Percentiles rank a stretch among this genome's conserved stretches.
Conservation (phyloP, 2,113 vertebrate genomes). For the Chaetops frenatus region DNA sequence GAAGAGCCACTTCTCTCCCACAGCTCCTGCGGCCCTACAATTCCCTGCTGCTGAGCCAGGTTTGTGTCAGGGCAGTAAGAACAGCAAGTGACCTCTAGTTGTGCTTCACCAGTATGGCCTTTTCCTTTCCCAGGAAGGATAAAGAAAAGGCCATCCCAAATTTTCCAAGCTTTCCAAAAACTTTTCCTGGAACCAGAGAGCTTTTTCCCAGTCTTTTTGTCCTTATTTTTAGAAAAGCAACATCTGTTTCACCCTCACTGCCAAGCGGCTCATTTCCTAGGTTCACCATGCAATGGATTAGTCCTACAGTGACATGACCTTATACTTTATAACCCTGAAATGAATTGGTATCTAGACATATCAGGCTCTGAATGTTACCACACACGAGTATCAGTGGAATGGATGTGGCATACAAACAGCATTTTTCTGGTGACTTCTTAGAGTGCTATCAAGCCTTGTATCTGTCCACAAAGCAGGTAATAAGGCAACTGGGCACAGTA, state of each 20-base stretch:
- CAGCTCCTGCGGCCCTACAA: not conserved
- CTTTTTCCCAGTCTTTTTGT: not conserved
- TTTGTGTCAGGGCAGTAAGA: not conserved
- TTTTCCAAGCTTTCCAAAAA: not conserved
- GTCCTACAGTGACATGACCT: not conserved
- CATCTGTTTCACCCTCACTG: not conserved
- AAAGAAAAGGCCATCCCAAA: not conserved
- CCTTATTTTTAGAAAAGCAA: not conserved
- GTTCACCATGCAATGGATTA: not conserved
- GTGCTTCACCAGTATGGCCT: not conserved
- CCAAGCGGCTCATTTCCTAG: not conserved
- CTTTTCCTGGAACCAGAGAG: not conserved
- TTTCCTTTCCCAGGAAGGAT: not conserved
- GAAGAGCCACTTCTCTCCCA: not conserved
- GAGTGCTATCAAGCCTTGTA: not conserved
- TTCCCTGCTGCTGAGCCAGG: not conserved
- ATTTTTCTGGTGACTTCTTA: not conserved
- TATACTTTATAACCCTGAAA: not conserved
- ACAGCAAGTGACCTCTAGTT: not conserved
- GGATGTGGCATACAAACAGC: not conserved
- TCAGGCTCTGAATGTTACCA: not conserved
- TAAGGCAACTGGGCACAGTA: not conserved
- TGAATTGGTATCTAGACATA: not conserved
- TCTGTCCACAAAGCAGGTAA: not conserved
- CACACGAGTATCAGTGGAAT: rapidly evolving